Evolutionary conservation across 2,113 vertebrate genomes (phyloP).

Genomic region (Ictalurus furcatus): DNA sequence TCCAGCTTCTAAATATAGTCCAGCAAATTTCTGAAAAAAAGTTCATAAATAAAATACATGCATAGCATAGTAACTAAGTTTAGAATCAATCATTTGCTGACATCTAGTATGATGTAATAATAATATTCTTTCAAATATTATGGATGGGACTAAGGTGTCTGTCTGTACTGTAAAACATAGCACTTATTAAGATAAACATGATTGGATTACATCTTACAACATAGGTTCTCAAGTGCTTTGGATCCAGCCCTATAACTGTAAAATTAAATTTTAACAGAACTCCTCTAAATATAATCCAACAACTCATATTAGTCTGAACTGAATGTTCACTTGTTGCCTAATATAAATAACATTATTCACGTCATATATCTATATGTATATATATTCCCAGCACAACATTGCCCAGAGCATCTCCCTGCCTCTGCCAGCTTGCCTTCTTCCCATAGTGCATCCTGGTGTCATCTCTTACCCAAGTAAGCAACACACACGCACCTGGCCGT

Average conservation of each 20-base stretch:
- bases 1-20: slow-evolving; percentile 75
- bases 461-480: too few relatives aligned
- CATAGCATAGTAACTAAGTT: background rate
- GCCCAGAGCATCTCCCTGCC: too few relatives aligned
- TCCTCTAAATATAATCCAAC: background rate
- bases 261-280: background rate
- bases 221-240: background rate
- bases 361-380: too few relatives aligned
- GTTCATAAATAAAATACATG: background rate
- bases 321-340: background rate
- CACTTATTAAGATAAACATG: background rate
- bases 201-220: background rate
- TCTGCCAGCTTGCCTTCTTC: too few relatives aligned
- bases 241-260: background rate
- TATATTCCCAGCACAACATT: too few relatives aligned
- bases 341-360: too few relatives aligned
- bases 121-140: background rate
- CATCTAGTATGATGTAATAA: background rate
- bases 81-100: background rate
- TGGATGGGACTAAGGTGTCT: background rate
- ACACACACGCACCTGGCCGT: too few relatives aligned
- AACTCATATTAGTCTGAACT: background rate
- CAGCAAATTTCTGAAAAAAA: slow-evolving; percentile 79
- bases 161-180: background rate
- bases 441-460: too few relatives aligned